phyloP scores from a whole-genome alignment of 2,888 invertebrate species.

The Andrena dorsata region DNA sequence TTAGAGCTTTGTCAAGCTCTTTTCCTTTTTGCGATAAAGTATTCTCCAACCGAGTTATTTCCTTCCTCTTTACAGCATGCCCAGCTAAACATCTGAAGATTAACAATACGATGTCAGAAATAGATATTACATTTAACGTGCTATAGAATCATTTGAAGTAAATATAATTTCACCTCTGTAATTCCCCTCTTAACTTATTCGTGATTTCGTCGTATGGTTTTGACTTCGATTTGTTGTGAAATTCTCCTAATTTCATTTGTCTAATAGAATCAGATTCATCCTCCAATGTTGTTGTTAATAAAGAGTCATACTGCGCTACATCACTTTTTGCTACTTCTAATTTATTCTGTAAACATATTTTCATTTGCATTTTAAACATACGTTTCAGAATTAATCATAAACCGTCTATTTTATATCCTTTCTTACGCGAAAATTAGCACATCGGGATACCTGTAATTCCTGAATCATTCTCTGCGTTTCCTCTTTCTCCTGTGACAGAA shows the following conservation, averaged over 20 bases:
- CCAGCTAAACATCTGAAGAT: conserved; percentile 83
- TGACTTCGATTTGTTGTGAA: conserved; percentile 76
- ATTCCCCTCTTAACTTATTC: conserved; percentile 85
- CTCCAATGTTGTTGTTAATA: conserved; percentile 79
- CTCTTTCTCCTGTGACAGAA: conserved; percentile 86
- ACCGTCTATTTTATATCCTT: background rate
- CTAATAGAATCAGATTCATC: conserved; percentile 80
- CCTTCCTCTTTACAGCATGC: conserved; percentile 85
- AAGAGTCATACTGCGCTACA: conserved; percentile 78
- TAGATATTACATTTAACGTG: background rate
- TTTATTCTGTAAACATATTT: conserved; percentile 75
- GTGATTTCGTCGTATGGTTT: conserved; percentile 84
- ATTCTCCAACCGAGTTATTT: conserved; percentile 85
- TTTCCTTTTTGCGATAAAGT: conserved; percentile 82
- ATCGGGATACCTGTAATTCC: conserved; percentile 76
- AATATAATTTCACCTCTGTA: conserved; percentile 77
- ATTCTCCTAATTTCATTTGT: conserved; percentile 79
- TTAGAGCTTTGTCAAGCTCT: conserved; percentile 79
- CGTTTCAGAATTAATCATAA: background rate
- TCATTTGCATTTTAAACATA: background rate
- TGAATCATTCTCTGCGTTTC: conserved; percentile 82
- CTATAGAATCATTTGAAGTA: background rate
- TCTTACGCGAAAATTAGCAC: background rate
- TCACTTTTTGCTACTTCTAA: conserved; percentile 78
- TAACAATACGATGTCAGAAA: conserved; percentile 61